Conservation (phyloP, 2,888 invertebrate genomes). For the Steinernema carpocapsae region DNA sequence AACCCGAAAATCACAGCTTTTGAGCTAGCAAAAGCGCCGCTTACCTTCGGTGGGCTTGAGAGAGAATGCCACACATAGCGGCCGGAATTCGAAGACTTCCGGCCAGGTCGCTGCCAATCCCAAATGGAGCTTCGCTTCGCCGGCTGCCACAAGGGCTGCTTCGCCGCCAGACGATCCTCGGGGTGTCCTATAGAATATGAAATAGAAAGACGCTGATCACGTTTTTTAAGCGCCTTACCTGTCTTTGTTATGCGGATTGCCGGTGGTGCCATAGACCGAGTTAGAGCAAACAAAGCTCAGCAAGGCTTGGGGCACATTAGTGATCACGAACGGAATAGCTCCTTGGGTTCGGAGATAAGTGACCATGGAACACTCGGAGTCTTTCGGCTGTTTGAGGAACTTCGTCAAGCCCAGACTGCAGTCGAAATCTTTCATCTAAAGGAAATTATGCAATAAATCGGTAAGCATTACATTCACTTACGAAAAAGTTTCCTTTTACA, state of each 20-base stretch:
- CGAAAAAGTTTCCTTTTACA: slow-evolving; percentile 64
- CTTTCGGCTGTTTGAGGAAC: slow-evolving; percentile 65
- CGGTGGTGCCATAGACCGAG: slow-evolving; percentile 70
- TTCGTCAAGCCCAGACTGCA: slow-evolving; percentile 68
- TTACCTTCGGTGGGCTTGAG: slow-evolving; percentile 58
- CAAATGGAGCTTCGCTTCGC: slow-evolving; percentile 71
- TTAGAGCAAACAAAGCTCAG: slow-evolving; percentile 69
- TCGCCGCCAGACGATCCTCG: slow-evolving; percentile 73
- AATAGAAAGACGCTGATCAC: background rate
- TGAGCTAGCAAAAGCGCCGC: no score
- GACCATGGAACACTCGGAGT: slow-evolving; percentile 58
- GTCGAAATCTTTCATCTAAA: slow-evolving; percentile 68
- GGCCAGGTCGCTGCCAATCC: slow-evolving; percentile 72
- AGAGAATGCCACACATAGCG: slow-evolving; percentile 71
- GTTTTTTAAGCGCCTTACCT: no score
- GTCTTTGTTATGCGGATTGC: slow-evolving; percentile 69
- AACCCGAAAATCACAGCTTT: no score
- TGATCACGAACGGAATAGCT: slow-evolving; percentile 72
- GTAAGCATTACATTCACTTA: no score
- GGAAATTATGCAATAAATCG: no score
- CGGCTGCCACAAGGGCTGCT: slow-evolving; percentile 70
- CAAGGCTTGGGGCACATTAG: slow-evolving; percentile 70
- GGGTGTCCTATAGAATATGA: slow-evolving; percentile 59
- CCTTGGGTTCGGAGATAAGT: slow-evolving; percentile 67
- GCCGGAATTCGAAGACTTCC: slow-evolving; percentile 71